Percentiles rank a stretch among this genome's conserved stretches.
phyloP scores from a whole-genome alignment of 2,797 vertebrate species.

The Poliocrania exsul region DNA sequence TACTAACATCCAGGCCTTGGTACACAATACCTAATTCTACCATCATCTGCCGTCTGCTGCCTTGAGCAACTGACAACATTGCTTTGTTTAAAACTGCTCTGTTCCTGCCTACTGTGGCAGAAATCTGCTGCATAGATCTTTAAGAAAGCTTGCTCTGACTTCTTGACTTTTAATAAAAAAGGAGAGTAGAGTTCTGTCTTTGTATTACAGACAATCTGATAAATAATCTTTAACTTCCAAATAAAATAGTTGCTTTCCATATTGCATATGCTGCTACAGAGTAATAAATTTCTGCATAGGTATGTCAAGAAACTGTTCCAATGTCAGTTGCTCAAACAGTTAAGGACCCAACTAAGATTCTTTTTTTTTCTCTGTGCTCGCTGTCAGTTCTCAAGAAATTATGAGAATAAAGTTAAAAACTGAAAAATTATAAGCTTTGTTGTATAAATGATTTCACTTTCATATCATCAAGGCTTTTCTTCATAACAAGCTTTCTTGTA shows the following conservation, averaged over 20 bases:
- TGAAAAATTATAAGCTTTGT: neutral
- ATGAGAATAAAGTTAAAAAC: neutral
- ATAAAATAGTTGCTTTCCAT: neutral
- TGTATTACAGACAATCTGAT: neutral
- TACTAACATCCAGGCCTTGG: neutral
- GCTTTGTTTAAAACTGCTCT: constrained; percentile 27
- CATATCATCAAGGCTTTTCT: neutral
- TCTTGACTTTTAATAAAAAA: neutral
- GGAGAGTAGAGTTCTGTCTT: neutral
- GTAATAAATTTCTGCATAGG: neutral
- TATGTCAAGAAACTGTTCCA: neutral
- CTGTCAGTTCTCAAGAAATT: neutral
- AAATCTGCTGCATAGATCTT: neutral
- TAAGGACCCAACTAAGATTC: neutral
- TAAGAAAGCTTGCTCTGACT: neutral
- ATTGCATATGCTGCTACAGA: neutral
- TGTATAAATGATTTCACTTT: neutral
- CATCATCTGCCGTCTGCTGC: neutral
- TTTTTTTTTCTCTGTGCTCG: neutral
- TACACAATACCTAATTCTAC: constrained; percentile 4
- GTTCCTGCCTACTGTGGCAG: neutral
- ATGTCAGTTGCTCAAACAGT: neutral
- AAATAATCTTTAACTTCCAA: neutral
- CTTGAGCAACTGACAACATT: constrained; percentile 26
- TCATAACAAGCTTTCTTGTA: neutral